Percentiles rank a stretch among this genome's conserved stretches.
These are phyloP conservation scores for Muraenolepis orangiensis DNA, from an alignment of 2,797 vertebrate species.

Conservation along the genomic window DNA sequence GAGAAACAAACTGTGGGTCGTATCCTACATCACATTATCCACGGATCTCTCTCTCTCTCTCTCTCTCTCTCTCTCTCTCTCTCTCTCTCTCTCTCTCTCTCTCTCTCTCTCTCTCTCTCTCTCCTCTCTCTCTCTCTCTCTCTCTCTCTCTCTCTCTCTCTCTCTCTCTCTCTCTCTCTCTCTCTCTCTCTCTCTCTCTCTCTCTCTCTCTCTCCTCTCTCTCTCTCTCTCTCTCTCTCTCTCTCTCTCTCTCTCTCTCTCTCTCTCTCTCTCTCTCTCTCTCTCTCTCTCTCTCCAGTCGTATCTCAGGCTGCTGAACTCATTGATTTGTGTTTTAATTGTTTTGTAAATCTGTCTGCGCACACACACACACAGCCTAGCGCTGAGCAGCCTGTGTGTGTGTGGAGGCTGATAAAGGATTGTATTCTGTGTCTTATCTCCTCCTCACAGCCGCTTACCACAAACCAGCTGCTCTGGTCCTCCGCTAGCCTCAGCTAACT, in stretches of 20 bases:
- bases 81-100: too few species aligned
- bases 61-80: conserved; percentile 14
- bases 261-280: not conserved
- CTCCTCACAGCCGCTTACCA: not conserved
- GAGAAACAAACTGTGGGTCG: not conserved
- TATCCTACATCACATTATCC: not conserved
- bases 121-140: too few species aligned
- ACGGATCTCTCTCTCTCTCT: conserved; percentile 15
- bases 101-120: too few species aligned
- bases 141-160: not conserved
- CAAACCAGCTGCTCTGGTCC: not conserved
- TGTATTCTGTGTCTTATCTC: not conserved
- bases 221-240: conserved; percentile 23
- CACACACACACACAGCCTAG: too few species aligned
- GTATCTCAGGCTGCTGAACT: not conserved
- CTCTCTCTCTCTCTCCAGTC: not conserved
- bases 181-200: too few species aligned
- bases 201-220: not conserved
- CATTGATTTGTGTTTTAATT: conserved; percentile 4
- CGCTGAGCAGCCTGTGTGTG: not conserved
- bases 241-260: conserved; percentile 1
- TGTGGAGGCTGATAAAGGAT: not conserved
- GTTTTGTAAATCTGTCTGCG: not conserved
- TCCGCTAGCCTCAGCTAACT: not conserved
- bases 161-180: not conserved